These are phyloP conservation scores for Elephas maximus DNA, from an alignment of 2,113 vertebrate genomes.

Conservation along the genomic window DNA sequence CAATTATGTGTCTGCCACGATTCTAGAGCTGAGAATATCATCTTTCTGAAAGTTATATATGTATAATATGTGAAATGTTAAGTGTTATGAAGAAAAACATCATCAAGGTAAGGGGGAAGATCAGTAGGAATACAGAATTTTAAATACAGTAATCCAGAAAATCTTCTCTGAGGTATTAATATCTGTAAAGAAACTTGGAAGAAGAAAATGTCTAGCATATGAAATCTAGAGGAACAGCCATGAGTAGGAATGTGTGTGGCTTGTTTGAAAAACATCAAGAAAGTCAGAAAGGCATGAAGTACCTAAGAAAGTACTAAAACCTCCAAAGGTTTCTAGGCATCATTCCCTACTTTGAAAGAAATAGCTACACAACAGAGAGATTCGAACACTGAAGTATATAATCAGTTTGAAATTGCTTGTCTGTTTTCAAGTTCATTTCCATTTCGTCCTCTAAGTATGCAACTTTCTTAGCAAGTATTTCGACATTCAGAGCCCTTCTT, in stretches of 20 bases:
- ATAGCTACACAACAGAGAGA: not conserved
- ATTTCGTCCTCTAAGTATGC: not conserved
- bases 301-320: too few species aligned
- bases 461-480: not conserved
- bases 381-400: too few species aligned
- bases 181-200: not conserved
- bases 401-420: not conserved
- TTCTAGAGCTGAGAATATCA: not conserved
- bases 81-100: not conserved
- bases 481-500: not conserved
- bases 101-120: not conserved
- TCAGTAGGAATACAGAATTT: not conserved
- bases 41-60: not conserved
- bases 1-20: not conserved
- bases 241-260: accelerated
- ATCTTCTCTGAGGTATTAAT: not conserved
- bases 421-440: not conserved
- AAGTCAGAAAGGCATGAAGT: not conserved
- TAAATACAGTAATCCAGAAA: not conserved
- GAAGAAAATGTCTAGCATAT: not conserved
- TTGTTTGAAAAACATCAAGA: not conserved
- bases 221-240: not conserved
- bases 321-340: not conserved
- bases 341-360: not conserved
- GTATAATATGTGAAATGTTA: not conserved